Conservation (phyloP, 1,140 invertebrate genomes). For the Diorhabda carinulata region DNA sequence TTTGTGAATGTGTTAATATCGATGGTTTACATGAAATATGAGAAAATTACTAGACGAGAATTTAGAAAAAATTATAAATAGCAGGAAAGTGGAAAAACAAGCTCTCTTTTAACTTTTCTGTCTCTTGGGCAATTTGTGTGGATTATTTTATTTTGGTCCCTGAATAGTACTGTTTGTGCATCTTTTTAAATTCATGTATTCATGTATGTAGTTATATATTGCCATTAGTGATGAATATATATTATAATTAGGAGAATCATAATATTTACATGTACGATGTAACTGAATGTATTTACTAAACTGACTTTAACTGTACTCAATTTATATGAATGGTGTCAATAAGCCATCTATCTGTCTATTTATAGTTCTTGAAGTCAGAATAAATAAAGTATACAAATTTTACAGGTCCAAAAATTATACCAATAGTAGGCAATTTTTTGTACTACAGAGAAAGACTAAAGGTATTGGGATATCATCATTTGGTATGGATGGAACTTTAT, state of each 20-base stretch:
- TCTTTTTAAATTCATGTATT: too few relatives aligned
- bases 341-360: neutral
- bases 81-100: too few relatives aligned
- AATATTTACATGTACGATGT: too few relatives aligned
- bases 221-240: neutral
- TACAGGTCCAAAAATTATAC: slow-evolving; percentile 65
- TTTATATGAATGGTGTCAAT: neutral
- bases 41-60: too few relatives aligned
- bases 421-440: slow-evolving; percentile 62
- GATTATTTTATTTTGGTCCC: too few relatives aligned
- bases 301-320: neutral
- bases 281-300: neutral
- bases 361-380: neutral
- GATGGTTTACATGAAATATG: too few relatives aligned
- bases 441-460: slow-evolving; percentile 54
- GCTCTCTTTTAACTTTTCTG: too few relatives aligned
- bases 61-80: too few relatives aligned
- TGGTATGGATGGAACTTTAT: slow-evolving; percentile 57
- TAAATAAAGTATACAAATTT: neutral
- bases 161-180: too few relatives aligned
- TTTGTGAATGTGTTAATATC: too few relatives aligned
- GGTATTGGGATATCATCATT: slow-evolving; percentile 58
- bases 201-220: neutral
- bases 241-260: neutral
- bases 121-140: too few relatives aligned